Evolutionary conservation across 2,888 invertebrate species (phyloP).

Genomic region (Papilio demoleus): DNA sequence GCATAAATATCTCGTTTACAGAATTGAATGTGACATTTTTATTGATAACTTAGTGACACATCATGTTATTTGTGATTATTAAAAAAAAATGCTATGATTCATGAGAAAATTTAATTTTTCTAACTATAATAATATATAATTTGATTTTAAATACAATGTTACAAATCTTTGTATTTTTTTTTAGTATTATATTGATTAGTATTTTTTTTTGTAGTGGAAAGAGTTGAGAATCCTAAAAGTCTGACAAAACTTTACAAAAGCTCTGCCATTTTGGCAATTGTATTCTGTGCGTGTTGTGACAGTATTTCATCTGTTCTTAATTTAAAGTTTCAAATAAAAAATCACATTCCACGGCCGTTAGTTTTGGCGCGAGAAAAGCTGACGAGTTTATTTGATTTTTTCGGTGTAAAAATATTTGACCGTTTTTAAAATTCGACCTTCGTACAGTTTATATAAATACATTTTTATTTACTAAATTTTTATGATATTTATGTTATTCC

Average conservation of each 20-base stretch:
- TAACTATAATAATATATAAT: too few species aligned
- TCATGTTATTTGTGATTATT: background rate
- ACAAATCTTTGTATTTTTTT: too few species aligned
- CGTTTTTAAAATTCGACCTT: conserved; percentile 15
- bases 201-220: too few species aligned
- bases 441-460: background rate
- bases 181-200: too few species aligned
- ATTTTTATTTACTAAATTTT: background rate
- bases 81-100: background rate
- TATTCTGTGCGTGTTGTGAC: conserved; percentile 17
- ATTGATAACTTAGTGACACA: background rate
- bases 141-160: too few species aligned
- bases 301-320: conserved; percentile 22
- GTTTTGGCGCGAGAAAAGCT: conserved; percentile 23
- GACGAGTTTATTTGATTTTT: conserved; percentile 8
- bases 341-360: conserved; percentile 21
- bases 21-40: conserved; percentile 15
- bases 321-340: conserved; percentile 20
- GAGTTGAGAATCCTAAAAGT: background rate
- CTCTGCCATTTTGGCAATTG: conserved; percentile 15
- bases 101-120: too few species aligned
- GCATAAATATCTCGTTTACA: conserved; percentile 1
- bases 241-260: background rate
- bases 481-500: background rate
- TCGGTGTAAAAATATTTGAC: conserved; percentile 19